Conservation (phyloP, 2,113 vertebrate species). For the Cairina moschata region DNA sequence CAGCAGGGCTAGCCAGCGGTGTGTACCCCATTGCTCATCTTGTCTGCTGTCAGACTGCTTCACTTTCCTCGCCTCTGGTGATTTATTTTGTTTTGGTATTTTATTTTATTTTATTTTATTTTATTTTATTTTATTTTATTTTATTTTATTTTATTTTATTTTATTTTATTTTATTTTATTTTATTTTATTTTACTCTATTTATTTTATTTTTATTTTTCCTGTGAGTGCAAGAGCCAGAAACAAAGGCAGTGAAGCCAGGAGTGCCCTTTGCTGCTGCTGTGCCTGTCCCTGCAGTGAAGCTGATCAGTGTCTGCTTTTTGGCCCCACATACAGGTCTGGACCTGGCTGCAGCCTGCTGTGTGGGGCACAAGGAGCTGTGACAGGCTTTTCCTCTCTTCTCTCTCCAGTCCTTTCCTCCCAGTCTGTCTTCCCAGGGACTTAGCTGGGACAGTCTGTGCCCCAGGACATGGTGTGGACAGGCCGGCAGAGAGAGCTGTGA, state of each 20-base stretch:
- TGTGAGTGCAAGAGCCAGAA: neutral
- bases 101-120: neutral
- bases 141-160: neutral
- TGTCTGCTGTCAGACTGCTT: fast-evolving
- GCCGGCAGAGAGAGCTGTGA: neutral
- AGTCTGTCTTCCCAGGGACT: neutral
- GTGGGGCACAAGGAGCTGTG: neutral
- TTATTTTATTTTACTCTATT: too few species aligned
- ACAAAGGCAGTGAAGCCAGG: neutral
- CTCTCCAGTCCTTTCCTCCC: neutral
- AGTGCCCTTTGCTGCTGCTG: fast-evolving
- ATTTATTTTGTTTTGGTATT: neutral
- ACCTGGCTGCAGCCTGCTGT: neutral
- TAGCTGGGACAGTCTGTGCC: neutral
- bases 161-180: too few species aligned
- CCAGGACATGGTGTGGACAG: fast-evolving
- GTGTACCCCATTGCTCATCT: neutral
- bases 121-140: too few species aligned
- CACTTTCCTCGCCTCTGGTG: neutral
- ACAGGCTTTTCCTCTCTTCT: neutral
- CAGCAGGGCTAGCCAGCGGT: fast-evolving
- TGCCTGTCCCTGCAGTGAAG: fast-evolving
- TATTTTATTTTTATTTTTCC: neutral
- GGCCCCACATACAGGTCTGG: fast-evolving
- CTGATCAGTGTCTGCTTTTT: neutral